These are phyloP conservation scores for Protula sp. DNA, from an alignment of 2,888 invertebrate species.

Conservation along the genomic window DNA sequence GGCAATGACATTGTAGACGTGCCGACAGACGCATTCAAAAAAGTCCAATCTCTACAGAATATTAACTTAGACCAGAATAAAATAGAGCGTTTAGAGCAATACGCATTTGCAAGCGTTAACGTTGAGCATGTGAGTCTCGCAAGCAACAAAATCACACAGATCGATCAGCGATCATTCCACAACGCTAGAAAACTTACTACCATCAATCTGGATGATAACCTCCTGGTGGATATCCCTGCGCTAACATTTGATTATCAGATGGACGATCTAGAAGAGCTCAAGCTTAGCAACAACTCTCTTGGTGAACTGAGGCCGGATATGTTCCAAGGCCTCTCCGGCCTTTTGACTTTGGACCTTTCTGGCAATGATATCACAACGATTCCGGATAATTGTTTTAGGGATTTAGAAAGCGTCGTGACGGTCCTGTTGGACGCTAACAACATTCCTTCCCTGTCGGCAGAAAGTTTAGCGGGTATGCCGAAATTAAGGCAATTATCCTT, in stretches of 20 bases:
- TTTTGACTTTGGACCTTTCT: neutral
- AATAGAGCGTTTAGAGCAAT: neutral
- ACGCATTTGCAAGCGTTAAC: neutral
- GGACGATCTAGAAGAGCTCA: neutral
- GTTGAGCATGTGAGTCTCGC: neutral
- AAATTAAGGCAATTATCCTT: neutral
- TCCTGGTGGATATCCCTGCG: neutral
- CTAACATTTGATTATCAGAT: neutral
- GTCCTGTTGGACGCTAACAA: neutral
- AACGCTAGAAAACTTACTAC: neutral
- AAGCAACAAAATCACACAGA: neutral
- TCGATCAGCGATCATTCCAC: neutral
- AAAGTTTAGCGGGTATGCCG: neutral
- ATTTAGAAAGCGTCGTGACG: neutral
- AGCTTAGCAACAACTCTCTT: neutral
- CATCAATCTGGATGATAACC: neutral
- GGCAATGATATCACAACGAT: neutral
- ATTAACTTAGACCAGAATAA: neutral
- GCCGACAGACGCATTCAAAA: slow-evolving; percentile 6
- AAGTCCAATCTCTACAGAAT: neutral
- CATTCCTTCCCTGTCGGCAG: neutral
- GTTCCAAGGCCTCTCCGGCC: neutral
- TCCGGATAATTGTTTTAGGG: neutral
- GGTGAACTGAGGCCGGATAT: neutral
- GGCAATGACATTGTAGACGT: slow-evolving; percentile 9